These are phyloP conservation scores for Argynnis bischoffii DNA, from an alignment of 2,888 invertebrate genomes.

Conservation along the genomic window DNA sequence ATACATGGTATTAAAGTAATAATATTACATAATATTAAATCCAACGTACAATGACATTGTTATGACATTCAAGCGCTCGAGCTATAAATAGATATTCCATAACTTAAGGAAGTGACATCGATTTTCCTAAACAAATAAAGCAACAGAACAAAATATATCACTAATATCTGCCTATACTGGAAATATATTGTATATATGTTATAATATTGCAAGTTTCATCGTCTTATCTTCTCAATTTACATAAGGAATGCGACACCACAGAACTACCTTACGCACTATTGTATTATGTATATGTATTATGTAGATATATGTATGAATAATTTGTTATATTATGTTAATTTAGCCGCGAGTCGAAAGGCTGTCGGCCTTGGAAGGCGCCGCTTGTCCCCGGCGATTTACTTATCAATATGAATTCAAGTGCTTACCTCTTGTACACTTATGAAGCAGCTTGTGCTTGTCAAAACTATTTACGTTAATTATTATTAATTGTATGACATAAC, in stretches of 20 bases:
- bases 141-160: not conserved
- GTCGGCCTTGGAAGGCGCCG: conserved; percentile 70
- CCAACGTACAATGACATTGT: not conserved
- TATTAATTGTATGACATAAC: not conserved
- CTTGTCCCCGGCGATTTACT: conserved; percentile 41
- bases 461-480: not conserved
- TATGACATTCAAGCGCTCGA: conserved; percentile 13
- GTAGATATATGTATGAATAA: conserved; percentile 48
- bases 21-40: not conserved
- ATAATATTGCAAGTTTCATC: not conserved
- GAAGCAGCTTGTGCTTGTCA: conserved; percentile 18
- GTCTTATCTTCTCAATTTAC: conserved; percentile 13
- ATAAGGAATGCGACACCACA: conserved; percentile 33
- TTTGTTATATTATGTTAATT: conserved; percentile 71
- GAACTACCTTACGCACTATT: conserved; percentile 23
- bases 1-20: not conserved
- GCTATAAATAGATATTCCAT: conserved; percentile 20
- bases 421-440: conserved; percentile 12
- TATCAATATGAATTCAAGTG: conserved; percentile 32
- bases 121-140: conserved; percentile 13
- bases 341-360: conserved; percentile 66
- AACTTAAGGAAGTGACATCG: conserved; percentile 15
- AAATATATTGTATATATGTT: not conserved
- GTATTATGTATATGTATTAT: conserved; percentile 16
- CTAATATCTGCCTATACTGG: not conserved